phyloP scores from a whole-genome alignment of 2,888 invertebrate genomes.

The Noctua fimbriata region DNA sequence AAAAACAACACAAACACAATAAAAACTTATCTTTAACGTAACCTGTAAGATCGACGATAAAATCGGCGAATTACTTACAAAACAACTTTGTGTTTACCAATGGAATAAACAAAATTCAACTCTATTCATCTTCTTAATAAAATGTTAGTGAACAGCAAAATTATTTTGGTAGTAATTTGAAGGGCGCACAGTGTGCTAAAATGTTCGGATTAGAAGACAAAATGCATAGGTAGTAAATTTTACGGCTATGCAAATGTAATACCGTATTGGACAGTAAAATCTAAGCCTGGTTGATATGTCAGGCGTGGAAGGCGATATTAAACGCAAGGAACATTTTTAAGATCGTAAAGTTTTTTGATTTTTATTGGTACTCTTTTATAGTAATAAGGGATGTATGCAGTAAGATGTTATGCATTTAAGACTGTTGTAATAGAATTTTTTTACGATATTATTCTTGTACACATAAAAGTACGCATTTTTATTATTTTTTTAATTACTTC shows the following conservation, averaged over 20 bases:
- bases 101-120: slow-evolving; percentile 21
- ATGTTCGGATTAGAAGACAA: slow-evolving; percentile 83
- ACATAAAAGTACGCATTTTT: background rate
- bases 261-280: slow-evolving; percentile 84
- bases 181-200: slow-evolving; percentile 77
- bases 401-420: slow-evolving; percentile 60
- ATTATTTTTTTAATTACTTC: background rate
- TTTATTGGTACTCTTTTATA: slow-evolving; percentile 66
- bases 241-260: slow-evolving; percentile 89
- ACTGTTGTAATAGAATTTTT: slow-evolving; percentile 56
- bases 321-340: slow-evolving; percentile 67
- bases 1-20: slow-evolving; percentile 66
- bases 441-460: slow-evolving; percentile 45
- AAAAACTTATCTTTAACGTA: slow-evolving; percentile 72
- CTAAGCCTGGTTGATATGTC: slow-evolving; percentile 77
- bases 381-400: slow-evolving; percentile 61
- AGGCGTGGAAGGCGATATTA: slow-evolving; percentile 79
- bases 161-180: slow-evolving; percentile 54
- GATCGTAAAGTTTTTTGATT: slow-evolving; percentile 68
- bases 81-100: slow-evolving; percentile 26
- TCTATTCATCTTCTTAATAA: background rate
- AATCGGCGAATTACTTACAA: slow-evolving; percentile 69
- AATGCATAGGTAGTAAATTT: slow-evolving; percentile 88
- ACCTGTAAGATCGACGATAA: slow-evolving; percentile 73
- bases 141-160: background rate